These are phyloP conservation scores for Acanthiza pusilla DNA, from an alignment of 2,797 vertebrate genomes.

Conservation along the genomic window DNA sequence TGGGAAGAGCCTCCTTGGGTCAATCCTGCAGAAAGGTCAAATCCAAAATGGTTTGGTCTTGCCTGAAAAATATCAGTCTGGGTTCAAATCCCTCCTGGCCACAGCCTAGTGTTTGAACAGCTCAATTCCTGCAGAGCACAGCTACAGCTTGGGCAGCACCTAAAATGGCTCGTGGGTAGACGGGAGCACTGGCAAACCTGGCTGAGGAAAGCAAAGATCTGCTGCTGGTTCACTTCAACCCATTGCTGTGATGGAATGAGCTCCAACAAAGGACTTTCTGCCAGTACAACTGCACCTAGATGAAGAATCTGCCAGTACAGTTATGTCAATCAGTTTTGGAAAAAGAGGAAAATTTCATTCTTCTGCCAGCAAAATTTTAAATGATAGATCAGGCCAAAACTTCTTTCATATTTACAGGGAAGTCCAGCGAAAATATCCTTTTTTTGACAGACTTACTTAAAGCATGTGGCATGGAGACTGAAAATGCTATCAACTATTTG, in stretches of 20 bases:
- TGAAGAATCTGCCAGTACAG: slow-evolving; percentile 47
- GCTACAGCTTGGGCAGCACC: neutral
- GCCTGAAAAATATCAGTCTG: neutral
- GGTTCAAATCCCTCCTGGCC: neutral
- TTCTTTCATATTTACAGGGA: slow-evolving; percentile 65
- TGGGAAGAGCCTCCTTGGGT: neutral
- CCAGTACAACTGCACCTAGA: slow-evolving; percentile 52
- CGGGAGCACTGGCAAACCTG: neutral
- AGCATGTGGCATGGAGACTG: slow-evolving; percentile 68
- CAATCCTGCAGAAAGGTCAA: neutral
- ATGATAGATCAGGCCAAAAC: slow-evolving; percentile 63
- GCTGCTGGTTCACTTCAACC: slow-evolving; percentile 9
- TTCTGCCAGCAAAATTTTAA: slow-evolving; percentile 63
- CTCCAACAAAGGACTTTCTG: slow-evolving; percentile 46
- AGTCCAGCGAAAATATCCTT: slow-evolving; percentile 63
- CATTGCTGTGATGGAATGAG: neutral
- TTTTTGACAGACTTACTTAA: slow-evolving; percentile 67
- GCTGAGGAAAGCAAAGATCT: neutral
- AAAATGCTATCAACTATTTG: slow-evolving; percentile 71
- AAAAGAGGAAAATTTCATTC: slow-evolving; percentile 30
- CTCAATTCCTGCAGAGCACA: neutral
- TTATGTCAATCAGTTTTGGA: slow-evolving; percentile 53
- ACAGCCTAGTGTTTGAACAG: neutral
- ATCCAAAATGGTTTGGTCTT: neutral
- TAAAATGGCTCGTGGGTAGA: neutral